Evolutionary conservation across 2,888 invertebrate species (phyloP), one percentile per base, ranked within the genome.

Genomic region (Callinectes sapidus): DNA sequence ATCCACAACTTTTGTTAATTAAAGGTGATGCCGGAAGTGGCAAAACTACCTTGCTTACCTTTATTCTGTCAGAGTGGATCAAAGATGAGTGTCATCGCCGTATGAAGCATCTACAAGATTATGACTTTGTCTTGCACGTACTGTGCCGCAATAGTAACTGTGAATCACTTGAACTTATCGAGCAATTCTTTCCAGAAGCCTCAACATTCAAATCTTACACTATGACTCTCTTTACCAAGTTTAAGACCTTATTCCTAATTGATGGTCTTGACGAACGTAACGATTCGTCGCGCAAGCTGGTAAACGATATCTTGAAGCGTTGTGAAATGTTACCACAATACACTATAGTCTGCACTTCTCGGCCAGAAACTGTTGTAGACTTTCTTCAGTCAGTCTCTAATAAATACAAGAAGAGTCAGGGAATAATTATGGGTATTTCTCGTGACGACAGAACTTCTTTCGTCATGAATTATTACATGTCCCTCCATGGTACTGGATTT

Each of bases 251-350:
- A 13, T 71, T 71, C 10, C 6, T 71, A 13, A 71, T 71, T 8
- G 71, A 71, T 10, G 71, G 71, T 71, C 71, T 71, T 71, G 71
- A 71, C 28, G 71, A 71, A 71, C 71, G n/a, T 13, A 71, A 71
- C 71, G 1, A 8, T 71, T 71, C 71, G 28, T 71, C 71, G 23
- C 28, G 28, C 8, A 23, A 28, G n/a, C 71, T 71, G 23, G n/a
- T 71, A 28, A 71, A 71, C n/a, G 71, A 71, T 1, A 71, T 71
- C 71, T 28, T 71, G 10, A 28, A 28, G 13, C 23, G 23, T n/a
- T 23, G 28, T 28, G n/a, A 71, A 71, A 28, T n/a, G 10, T 13
- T 71, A 28, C 28, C n/a, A 71, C 28, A 13, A 28, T 71, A 5
- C 8, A 71, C 71, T n/a, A 28, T 71, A 13, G 10, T 71, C 2